A percentile compares a stretch with the other conserved stretches of the same genome.
Conservation (phyloP, 2,113 vertebrate genomes). For the Carettochelys insculpta region DNA sequence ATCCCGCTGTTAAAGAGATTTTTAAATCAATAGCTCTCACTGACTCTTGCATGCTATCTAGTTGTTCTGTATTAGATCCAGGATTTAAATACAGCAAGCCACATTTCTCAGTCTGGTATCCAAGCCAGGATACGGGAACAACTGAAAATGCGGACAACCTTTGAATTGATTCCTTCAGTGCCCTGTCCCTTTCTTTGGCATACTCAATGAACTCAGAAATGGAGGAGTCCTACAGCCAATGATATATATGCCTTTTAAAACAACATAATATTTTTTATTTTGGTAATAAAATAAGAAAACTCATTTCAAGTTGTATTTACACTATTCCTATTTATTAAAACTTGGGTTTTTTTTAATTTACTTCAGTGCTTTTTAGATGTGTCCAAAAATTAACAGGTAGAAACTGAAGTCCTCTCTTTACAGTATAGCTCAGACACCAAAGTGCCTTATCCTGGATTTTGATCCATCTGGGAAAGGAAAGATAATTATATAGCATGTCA, state of each 20-base stretch:
- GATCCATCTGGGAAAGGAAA: background rate
- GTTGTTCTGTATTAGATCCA: background rate
- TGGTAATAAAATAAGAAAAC: background rate
- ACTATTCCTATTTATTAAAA: background rate
- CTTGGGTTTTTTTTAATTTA: too few species aligned
- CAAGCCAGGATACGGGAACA: background rate
- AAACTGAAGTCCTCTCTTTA: background rate
- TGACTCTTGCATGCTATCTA: background rate
- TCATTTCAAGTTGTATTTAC: background rate
- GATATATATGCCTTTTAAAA: background rate
- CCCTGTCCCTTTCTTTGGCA: background rate
- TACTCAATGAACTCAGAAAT: background rate
- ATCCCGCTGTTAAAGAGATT: background rate
- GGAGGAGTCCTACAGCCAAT: background rate
- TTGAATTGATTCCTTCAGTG: background rate
- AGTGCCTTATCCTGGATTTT: background rate
- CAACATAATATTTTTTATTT: background rate
- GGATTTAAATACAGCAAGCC: background rate
- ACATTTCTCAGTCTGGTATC: fast-evolving
- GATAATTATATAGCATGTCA: background rate
- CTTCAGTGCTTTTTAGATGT: background rate
- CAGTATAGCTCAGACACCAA: background rate
- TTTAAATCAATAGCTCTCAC: background rate
- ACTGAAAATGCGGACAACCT: background rate
- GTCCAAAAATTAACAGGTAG: background rate